phyloP scores from a whole-genome alignment of 2,113 vertebrate genomes.

The Salvelinus namaycush region DNA sequence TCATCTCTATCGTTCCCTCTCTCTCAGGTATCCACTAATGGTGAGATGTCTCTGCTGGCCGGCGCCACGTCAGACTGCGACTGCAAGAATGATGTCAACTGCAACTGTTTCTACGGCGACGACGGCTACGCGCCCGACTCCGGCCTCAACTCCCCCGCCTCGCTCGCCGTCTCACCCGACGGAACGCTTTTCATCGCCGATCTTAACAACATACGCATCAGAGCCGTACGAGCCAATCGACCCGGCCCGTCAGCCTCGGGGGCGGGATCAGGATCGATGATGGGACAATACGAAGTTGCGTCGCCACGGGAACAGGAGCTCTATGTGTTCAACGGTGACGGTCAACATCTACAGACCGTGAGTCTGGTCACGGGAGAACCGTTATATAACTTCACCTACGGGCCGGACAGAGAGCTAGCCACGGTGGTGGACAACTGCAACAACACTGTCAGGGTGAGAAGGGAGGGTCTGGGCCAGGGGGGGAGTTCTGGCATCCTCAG shows the following conservation, averaged over 20 bases:
- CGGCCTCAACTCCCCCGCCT: slow-evolving; percentile 92
- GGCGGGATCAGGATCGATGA: slow-evolving; percentile 42
- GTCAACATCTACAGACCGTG: slow-evolving; percentile 92
- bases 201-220: slow-evolving; percentile 96
- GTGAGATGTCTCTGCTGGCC: slow-evolving; percentile 95
- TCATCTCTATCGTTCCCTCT: not conserved
- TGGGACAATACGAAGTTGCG: slow-evolving; percentile 90
- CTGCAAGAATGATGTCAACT: slow-evolving; percentile 99
- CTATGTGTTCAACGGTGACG: slow-evolving; percentile 92
- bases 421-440: slow-evolving; percentile 90
- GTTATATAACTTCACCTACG: slow-evolving; percentile 94
- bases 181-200: slow-evolving; percentile 96
- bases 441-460: slow-evolving; percentile 89
- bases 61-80: slow-evolving; percentile 95
- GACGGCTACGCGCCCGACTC: slow-evolving; percentile 97
- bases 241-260: slow-evolving; percentile 73
- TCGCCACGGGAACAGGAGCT: slow-evolving; percentile 95
- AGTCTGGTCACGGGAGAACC: slow-evolving; percentile 95
- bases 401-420: slow-evolving; percentile 82
- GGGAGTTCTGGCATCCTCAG: slow-evolving; percentile 82
- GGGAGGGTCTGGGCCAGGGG: slow-evolving; percentile 81
- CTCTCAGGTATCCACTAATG: slow-evolving; percentile 91
- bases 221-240: slow-evolving; percentile 90
- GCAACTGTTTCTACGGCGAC: slow-evolving; percentile 96
- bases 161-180: slow-evolving; percentile 92